Evolutionary conservation across 64 coral and sea anemone species (phyloP).

Genomic region (Montipora foliosa): DNA sequence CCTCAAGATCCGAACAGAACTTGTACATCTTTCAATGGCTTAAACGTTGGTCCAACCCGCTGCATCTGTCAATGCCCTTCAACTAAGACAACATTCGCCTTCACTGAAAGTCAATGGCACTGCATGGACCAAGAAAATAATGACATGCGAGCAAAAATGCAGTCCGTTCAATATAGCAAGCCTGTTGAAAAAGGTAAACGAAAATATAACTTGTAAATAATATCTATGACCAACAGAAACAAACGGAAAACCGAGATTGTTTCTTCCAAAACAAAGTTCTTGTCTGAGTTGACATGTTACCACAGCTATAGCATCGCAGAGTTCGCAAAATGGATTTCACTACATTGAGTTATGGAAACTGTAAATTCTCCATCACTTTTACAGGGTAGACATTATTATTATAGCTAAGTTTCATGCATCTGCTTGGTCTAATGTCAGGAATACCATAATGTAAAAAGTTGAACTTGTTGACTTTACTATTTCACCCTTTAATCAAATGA

Average conservation of each 20-base stretch:
- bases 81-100: background rate
- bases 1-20: background rate
- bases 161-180: constrained; percentile 3
- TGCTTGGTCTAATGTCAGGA: too few species aligned
- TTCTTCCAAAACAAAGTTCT: background rate
- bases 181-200: constrained; percentile 13
- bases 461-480: too few species aligned
- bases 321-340: background rate
- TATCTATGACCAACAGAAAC: background rate
- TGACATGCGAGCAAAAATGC: background rate
- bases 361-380: too few species aligned
- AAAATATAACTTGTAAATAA: background rate
- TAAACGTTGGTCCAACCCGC: background rate
- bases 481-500: too few species aligned
- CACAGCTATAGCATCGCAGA: background rate
- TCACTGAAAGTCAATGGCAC: background rate
- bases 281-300: background rate
- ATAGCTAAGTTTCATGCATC: too few species aligned
- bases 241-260: background rate
- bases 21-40: background rate
- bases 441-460: too few species aligned
- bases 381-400: too few species aligned
- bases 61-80: constrained; percentile 2
- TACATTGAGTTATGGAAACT: too few species aligned
- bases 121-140: background rate